These are phyloP conservation scores for Plumapathes pennacea DNA, from an alignment of 92 coral and sea anemone species.

Conservation along the genomic window DNA sequence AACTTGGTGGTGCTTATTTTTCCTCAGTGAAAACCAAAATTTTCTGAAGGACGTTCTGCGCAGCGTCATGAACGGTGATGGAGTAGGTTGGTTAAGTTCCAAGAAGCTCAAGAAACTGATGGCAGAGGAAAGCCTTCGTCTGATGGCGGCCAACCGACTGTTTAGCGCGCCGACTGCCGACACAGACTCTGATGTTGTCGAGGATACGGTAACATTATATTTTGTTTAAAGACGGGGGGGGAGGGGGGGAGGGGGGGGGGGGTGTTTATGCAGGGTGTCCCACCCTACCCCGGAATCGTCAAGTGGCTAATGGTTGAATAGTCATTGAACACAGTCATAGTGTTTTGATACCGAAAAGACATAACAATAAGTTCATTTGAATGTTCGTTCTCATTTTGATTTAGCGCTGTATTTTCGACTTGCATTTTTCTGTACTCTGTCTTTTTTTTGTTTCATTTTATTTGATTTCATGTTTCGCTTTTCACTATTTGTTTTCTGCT, in stretches of 20 bases:
- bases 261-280: not conserved
- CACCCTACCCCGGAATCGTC: not conserved
- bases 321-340: too few relatives aligned
- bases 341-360: too few relatives aligned
- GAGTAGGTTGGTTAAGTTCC: conserved; percentile 87
- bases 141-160: conserved; percentile 76
- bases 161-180: conserved; percentile 88
- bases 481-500: too few relatives aligned
- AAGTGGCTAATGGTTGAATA: too few relatives aligned
- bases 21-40: conserved; percentile 96
- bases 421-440: too few relatives aligned
- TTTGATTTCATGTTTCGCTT: too few relatives aligned
- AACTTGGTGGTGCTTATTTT: too few relatives aligned
- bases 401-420: too few relatives aligned
- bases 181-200: conserved; percentile 76
- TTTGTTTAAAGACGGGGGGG: not conserved
- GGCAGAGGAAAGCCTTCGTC: conserved; percentile 82
- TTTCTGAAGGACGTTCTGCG: conserved; percentile 84
- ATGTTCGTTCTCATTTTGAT: too few relatives aligned
- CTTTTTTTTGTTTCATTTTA: too few relatives aligned
- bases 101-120: conserved; percentile 78
- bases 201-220: conserved; percentile 83
- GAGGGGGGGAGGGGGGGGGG: not conserved
- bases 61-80: conserved; percentile 84
- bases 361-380: too few relatives aligned